Evolutionary conservation across 2,888 invertebrate species (phyloP).

Genomic region (Sesia apiformis): DNA sequence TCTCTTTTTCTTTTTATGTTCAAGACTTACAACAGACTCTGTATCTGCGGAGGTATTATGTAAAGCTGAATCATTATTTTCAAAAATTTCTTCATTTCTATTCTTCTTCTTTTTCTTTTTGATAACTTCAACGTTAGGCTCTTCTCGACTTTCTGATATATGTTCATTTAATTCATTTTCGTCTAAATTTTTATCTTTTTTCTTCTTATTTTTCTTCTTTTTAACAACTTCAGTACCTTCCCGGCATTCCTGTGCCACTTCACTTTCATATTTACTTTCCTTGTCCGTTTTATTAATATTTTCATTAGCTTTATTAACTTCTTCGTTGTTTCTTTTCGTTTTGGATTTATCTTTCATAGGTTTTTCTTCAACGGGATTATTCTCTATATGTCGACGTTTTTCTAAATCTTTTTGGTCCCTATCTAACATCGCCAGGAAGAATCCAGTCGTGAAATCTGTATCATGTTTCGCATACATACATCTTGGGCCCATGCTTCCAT

Average conservation of each 20-base stretch:
- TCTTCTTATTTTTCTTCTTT: constrained; percentile 11
- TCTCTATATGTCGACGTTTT: constrained; percentile 13
- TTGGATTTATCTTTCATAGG: constrained; percentile 4
- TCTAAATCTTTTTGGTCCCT: constrained; percentile 61
- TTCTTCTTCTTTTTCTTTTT: constrained; percentile 27
- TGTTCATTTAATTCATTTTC: not conserved
- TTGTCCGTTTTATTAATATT: constrained; percentile 4
- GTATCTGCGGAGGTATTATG: too few species aligned
- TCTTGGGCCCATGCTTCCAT: constrained; percentile 78
- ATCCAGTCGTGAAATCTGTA: constrained; percentile 90
- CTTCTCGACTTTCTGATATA: not conserved
- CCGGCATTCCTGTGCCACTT: constrained; percentile 3
- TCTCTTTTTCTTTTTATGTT: too few species aligned
- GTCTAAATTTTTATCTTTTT: constrained; percentile 3
- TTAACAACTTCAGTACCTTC: constrained; percentile 3
- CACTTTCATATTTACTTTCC: constrained; percentile 4
- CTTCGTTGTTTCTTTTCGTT: constrained; percentile 2
- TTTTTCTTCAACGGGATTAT: not conserved
- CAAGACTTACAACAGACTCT: too few species aligned
- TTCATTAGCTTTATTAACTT: not conserved
- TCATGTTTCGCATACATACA: constrained; percentile 88
- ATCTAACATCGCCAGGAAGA: constrained; percentile 95
- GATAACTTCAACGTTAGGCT: constrained; percentile 4
- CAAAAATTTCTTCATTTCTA: not conserved
- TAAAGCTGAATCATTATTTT: not conserved